These are phyloP conservation scores for Cantharis rustica DNA, from an alignment of 2,888 invertebrate species.

Conservation along the genomic window DNA sequence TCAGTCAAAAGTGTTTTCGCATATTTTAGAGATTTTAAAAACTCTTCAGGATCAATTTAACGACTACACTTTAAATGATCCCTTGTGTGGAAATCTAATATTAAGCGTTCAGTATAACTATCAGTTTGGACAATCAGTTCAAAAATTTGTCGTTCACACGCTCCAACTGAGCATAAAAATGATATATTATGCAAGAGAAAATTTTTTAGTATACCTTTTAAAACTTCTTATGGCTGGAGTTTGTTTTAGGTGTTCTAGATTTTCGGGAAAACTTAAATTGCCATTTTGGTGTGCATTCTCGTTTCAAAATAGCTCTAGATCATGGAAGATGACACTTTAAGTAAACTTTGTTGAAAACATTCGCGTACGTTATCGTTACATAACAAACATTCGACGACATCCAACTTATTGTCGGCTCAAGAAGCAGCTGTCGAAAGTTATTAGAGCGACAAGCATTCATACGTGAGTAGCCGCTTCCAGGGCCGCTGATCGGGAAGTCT, in stretches of 20 bases:
- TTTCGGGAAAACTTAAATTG: background rate
- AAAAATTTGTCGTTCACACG: background rate
- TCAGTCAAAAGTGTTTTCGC: background rate
- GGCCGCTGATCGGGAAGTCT: background rate
- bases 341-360: background rate
- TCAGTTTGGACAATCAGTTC: background rate
- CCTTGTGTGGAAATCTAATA: background rate
- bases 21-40: background rate
- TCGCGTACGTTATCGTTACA: background rate
- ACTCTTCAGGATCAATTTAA: background rate
- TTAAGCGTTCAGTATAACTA: background rate
- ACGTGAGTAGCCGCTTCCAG: background rate
- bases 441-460: background rate
- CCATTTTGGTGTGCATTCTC: background rate
- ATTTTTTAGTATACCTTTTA: no score
- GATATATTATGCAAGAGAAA: background rate
- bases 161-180: background rate
- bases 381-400: background rate
- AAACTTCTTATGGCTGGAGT: background rate
- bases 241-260: background rate
- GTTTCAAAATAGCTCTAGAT: background rate
- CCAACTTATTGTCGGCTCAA: background rate
- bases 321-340: background rate
- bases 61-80: background rate
- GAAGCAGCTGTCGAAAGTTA: background rate